Evolutionary conservation across 2,113 vertebrate genomes (phyloP).

Genomic region (Festucalex cinctus): DNA sequence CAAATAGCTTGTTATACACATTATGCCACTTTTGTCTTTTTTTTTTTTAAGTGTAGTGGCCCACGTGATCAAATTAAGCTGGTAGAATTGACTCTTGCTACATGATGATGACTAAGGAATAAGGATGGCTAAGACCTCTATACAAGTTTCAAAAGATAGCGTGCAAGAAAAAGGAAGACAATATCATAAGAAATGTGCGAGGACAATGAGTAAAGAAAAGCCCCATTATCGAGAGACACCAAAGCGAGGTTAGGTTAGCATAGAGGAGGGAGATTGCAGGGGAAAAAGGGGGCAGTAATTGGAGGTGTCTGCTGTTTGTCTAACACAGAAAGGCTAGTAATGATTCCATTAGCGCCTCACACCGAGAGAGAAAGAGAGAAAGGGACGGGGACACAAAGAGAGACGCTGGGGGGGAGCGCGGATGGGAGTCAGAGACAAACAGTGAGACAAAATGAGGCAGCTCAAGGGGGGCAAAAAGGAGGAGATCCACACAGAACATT

Average conservation of each 20-base stretch:
- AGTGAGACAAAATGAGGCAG: constrained; percentile 23
- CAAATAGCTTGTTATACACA: too few species aligned
- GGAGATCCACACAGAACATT: constrained; percentile 25
- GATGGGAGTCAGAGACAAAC: constrained; percentile 11
- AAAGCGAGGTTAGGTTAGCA: constrained; percentile 49
- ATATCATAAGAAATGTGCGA: constrained; percentile 41
- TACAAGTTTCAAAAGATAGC: not conserved
- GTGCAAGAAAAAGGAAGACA: constrained; percentile 42
- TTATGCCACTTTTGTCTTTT: too few species aligned
- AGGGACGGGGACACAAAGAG: constrained; percentile 8
- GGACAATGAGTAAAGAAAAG: constrained; percentile 30
- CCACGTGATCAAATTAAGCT: too few species aligned
- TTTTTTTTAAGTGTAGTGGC: too few species aligned
- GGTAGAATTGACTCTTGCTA: too few species aligned
- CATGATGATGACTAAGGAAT: too few species aligned
- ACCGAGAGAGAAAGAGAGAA: constrained; percentile 26
- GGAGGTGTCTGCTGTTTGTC: constrained; percentile 71
- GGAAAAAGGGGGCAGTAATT: constrained; percentile 59
- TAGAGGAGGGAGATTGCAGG: constrained; percentile 45
- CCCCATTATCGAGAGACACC: constrained; percentile 52
- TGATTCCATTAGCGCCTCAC: constrained; percentile 69
- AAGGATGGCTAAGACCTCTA: too few species aligned
- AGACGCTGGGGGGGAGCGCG: not conserved
- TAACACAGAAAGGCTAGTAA: constrained; percentile 67
- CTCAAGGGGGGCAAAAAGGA: constrained; percentile 25